These are phyloP conservation scores for Margaritifera margaritifera DNA, from an alignment of 2,888 invertebrate species.

Conservation along the genomic window DNA sequence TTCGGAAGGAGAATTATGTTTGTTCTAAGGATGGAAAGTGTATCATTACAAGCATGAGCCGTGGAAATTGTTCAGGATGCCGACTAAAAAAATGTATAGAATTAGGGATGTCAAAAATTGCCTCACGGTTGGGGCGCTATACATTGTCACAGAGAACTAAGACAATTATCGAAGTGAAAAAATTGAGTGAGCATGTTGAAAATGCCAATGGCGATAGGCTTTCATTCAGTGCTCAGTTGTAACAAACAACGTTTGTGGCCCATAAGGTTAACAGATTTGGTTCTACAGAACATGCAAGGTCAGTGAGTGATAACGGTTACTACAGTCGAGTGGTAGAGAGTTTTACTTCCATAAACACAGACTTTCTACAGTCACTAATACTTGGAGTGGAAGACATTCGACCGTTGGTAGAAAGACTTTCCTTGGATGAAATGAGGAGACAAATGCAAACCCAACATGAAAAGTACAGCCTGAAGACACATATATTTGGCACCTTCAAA, in stretches of 20 bases:
- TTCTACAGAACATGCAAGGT: no score
- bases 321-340: no score
- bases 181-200: conserved; percentile 10
- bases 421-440: conserved; percentile 19
- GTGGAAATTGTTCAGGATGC: conserved; percentile 34
- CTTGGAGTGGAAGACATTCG: not conserved
- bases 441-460: conserved; percentile 21
- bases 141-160: conserved; percentile 30
- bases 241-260: no score
- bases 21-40: conserved; percentile 29
- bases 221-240: no score
- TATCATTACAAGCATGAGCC: conserved; percentile 25
- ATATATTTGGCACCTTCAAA: conserved; percentile 30
- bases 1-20: conserved; percentile 25
- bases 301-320: no score
- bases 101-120: conserved; percentile 36
- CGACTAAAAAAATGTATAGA: conserved; percentile 28
- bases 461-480: conserved; percentile 15
- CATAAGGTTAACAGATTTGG: no score
- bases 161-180: conserved; percentile 31
- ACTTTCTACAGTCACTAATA: no score
- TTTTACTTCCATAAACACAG: no score
- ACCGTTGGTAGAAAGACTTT: conserved; percentile 27
- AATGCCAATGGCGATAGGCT: no score
- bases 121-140: conserved; percentile 31